These are phyloP conservation scores for Fulmarus glacialis DNA, from an alignment of 2,113 vertebrate genomes.

Conservation along the genomic window DNA sequence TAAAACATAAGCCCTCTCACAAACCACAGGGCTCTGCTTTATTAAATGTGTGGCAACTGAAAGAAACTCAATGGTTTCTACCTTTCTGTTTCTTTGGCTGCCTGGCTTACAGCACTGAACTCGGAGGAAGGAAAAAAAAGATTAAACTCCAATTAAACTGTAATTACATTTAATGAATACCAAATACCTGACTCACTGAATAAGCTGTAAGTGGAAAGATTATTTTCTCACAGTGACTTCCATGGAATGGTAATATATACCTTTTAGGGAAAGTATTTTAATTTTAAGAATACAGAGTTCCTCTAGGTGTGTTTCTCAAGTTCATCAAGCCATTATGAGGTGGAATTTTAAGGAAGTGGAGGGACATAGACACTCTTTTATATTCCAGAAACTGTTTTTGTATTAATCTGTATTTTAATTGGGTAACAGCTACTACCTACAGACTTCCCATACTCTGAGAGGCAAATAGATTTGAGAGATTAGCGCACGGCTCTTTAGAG, in stretches of 20 bases:
- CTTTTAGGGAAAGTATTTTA: slow-evolving; percentile 84
- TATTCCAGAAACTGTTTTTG: slow-evolving; percentile 75
- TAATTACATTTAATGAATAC: slow-evolving; percentile 84
- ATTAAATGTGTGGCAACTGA: neutral
- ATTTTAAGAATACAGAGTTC: slow-evolving; percentile 75
- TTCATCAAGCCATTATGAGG: slow-evolving; percentile 81
- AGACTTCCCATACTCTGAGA: slow-evolving; percentile 68
- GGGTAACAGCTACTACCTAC: slow-evolving; percentile 74
- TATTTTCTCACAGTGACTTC: slow-evolving; percentile 77
- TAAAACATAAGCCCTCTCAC: neutral
- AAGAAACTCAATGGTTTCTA: neutral
- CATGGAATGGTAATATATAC: slow-evolving; percentile 78
- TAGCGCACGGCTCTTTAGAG: slow-evolving; percentile 31
- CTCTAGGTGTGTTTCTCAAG: slow-evolving; percentile 78
- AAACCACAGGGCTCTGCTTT: neutral
- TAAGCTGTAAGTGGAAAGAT: slow-evolving; percentile 75
- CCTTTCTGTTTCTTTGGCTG: neutral
- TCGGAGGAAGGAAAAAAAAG: neutral
- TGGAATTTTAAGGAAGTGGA: slow-evolving; percentile 75
- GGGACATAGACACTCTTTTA: slow-evolving; percentile 65
- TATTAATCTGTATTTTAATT: slow-evolving; percentile 81
- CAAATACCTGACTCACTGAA: slow-evolving; percentile 80
- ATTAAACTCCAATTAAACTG: slow-evolving; percentile 84
- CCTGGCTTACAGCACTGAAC: slow-evolving; percentile 36
- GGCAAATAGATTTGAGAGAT: slow-evolving; percentile 70